A percentile compares a stretch with the other conserved stretches of the same genome.
These are phyloP conservation scores for Eurytoma adleriae DNA, from an alignment of 2,888 invertebrate genomes.

Conservation along the genomic window DNA sequence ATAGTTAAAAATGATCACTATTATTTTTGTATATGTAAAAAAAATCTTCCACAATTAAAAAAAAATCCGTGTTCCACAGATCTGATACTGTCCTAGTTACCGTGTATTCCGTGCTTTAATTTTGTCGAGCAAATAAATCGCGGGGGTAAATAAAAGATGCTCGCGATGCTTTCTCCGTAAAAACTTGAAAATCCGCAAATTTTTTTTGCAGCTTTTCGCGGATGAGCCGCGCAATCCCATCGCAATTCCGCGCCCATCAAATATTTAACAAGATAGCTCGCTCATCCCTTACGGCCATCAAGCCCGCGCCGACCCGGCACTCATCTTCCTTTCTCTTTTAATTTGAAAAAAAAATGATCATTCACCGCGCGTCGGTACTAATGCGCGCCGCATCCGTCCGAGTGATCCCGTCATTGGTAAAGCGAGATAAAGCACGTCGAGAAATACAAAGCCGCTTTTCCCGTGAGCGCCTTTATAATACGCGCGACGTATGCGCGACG, in stretches of 20 bases:
- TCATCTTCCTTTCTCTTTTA: background rate
- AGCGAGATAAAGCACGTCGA: constrained; percentile 33
- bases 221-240: constrained; percentile 11
- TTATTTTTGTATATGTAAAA: no score
- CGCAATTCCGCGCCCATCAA: background rate
- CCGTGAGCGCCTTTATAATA: constrained; percentile 36
- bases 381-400: background rate
- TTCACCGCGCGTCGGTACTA: background rate
- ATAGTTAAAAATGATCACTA: no score
- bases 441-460: constrained; percentile 23
- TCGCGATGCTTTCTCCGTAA: no score
- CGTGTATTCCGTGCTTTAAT: no score
- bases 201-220: no score
- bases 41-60: no score
- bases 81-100: no score
- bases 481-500: constrained; percentile 23
- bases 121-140: no score
- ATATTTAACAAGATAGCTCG: constrained; percentile 32
- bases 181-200: no score
- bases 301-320: background rate
- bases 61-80: no score
- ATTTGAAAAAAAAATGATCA: constrained; percentile 12
- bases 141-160: no score
- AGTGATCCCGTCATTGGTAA: constrained; percentile 1
- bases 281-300: constrained; percentile 4